Evolutionary conservation across 2,888 invertebrate genomes (phyloP).

Genomic region (Chymomyza amoena): DNA sequence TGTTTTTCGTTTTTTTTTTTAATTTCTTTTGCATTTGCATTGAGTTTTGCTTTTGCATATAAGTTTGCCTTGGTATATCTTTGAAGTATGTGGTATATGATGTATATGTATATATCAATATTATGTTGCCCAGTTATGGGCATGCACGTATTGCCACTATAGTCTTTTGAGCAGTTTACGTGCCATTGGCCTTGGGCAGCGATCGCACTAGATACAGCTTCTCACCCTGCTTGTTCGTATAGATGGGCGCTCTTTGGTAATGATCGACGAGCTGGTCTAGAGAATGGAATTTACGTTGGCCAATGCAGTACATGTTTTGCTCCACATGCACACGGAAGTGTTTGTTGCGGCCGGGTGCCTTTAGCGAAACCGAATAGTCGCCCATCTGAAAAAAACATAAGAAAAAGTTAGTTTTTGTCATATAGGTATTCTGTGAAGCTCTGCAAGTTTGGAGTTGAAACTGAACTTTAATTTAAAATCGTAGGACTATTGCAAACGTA

Average conservation of each 20-base stretch:
- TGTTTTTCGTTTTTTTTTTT: background rate
- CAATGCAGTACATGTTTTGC: slow-evolving; percentile 95
- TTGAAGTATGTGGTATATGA: slow-evolving; percentile 34
- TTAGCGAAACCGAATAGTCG: slow-evolving; percentile 98
- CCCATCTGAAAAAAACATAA: slow-evolving; percentile 87
- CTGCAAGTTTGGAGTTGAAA: background rate
- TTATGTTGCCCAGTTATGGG: slow-evolving; percentile 14
- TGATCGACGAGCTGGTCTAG: slow-evolving; percentile 98
- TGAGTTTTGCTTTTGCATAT: slow-evolving; percentile 17
- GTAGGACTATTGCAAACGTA: no score
- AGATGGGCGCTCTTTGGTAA: slow-evolving; percentile 99
- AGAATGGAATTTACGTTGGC: slow-evolving; percentile 97
- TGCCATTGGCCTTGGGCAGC: slow-evolving; percentile 84
- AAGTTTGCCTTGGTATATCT: slow-evolving; percentile 54
- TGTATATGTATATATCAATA: slow-evolving; percentile 36
- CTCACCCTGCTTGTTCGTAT: slow-evolving; percentile 98
- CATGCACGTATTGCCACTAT: background rate
- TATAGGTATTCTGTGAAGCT: background rate
- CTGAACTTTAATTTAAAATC: background rate
- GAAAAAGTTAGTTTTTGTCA: slow-evolving; percentile 14
- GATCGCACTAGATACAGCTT: slow-evolving; percentile 97
- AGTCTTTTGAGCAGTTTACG: slow-evolving; percentile 66
- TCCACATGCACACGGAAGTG: slow-evolving; percentile 99
- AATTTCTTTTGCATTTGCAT: background rate
- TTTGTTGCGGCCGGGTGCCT: slow-evolving; percentile 98